Percentiles rank a stretch among this genome's conserved stretches.
These are phyloP conservation scores for Halictus ligatus DNA, from an alignment of 2,888 invertebrate genomes.

Conservation along the genomic window DNA sequence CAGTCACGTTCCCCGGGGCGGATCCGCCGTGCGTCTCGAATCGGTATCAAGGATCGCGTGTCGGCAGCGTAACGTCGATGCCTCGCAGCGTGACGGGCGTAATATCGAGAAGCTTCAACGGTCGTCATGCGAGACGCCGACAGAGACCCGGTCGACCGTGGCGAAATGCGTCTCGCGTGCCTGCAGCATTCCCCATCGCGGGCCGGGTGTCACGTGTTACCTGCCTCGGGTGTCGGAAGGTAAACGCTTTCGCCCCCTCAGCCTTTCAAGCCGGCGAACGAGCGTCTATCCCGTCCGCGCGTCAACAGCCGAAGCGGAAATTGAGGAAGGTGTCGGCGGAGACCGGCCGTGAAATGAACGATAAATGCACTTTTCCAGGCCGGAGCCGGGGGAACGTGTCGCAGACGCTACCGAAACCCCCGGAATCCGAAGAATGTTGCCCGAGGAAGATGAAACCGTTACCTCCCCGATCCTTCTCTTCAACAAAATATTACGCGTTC, in stretches of 20 bases:
- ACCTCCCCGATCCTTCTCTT: background rate
- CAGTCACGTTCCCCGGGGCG: background rate
- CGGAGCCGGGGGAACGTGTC: background rate
- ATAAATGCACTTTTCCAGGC: conserved; percentile 2
- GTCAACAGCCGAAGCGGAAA: conserved; percentile 30
- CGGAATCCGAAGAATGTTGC: background rate
- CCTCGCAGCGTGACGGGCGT: background rate
- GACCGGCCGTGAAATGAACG: background rate
- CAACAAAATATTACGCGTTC: background rate
- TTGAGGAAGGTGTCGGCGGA: conserved; percentile 7
- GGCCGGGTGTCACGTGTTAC: conserved; percentile 22
- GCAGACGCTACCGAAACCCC: background rate
- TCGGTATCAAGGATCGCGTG: background rate
- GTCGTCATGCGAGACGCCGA: background rate
- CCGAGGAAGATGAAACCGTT: background rate
- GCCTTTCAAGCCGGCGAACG: background rate
- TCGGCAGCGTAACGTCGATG: background rate
- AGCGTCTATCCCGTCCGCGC: conserved; percentile 14
- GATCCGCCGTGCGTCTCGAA: background rate
- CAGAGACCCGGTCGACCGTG: background rate
- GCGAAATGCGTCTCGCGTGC: conserved; percentile 16
- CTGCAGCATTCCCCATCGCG: background rate
- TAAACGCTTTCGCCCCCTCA: conserved; percentile 16
- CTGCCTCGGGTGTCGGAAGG: conserved; percentile 17
- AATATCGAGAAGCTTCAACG: conserved; percentile 12